Base-by-base conservation (phyloP, 2,888 invertebrate genomes). In the Synergus japonicus region DNA sequence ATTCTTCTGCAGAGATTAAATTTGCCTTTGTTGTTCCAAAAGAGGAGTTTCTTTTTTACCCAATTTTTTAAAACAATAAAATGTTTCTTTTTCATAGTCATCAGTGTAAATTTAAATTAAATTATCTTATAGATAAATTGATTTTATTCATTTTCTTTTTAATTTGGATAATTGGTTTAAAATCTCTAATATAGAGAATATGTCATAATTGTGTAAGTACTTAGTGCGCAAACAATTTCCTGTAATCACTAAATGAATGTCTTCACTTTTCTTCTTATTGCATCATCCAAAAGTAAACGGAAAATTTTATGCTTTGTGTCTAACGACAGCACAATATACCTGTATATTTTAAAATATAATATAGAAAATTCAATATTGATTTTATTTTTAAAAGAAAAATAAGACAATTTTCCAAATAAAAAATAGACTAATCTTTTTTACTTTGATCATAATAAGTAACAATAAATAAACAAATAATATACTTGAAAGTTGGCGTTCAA, bases 1-100 rank as follows among this genome's bases (percentile, higher is more conserved):
- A 49, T 69, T 49, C 15, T 29, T 69, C 22, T 49, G 13, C 29
- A 69, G 69, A 69, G 46, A 69, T 69, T 69, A 69, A 49, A 69
- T 44, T 69, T 69, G 29, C 49, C 15, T 8, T 49, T 8, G 69
- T 69, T 69, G 46, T 18, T 66, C 44, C 22, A 49, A 29, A 37
- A 29, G 54, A 37, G 58, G 29, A 29, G 54, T 41, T 60, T 13
- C n/a, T 29, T 63, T 43, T 22, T 3, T 3, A 37, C 46, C 79
- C 80, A 84, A 37, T 37, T 37, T 37, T 37, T 7, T 37, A 37
- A 37, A 37, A 37, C 5, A 37, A 37, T 37, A 37, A 37, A 5
- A 7, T 37, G 37, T 37, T 37, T 37, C 37, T 7, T 37, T 29
- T 29, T 29, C 29, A 29, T 29, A 29, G 29, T 29, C 3, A 29